phyloP scores from a whole-genome alignment of 2,888 invertebrate species.

The Limnephilus lunatus region DNA sequence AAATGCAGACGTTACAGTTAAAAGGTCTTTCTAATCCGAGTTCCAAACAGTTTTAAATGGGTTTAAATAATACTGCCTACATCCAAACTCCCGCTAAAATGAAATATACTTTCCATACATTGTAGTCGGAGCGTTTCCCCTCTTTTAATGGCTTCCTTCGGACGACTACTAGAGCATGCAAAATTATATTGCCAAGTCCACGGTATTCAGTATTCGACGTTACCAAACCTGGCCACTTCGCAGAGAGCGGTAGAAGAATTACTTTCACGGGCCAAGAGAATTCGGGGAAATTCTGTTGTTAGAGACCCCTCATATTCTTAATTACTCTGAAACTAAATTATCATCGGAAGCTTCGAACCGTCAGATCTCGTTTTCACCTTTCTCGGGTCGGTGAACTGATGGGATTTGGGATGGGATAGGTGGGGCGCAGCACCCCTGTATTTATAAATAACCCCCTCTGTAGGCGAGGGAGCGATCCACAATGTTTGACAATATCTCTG shows the following conservation, averaged over 20 bases:
- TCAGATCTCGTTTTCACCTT: background rate
- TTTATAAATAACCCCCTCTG: constrained; percentile 32
- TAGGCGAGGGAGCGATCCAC: background rate
- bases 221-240: background rate
- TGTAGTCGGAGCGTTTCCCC: background rate
- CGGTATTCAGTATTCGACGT: background rate
- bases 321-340: background rate
- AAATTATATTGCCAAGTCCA: background rate
- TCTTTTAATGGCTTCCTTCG: background rate
- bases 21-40: background rate
- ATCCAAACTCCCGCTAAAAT: background rate
- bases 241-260: background rate
- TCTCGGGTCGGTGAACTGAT: constrained; percentile 22
- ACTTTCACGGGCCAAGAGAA: background rate
- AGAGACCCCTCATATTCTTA: background rate
- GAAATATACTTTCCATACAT: background rate
- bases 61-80: background rate
- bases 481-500: constrained; percentile 7
- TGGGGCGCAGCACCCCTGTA: background rate
- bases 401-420: background rate
- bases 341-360: background rate
- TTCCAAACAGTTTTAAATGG: background rate
- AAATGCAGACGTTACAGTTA: background rate
- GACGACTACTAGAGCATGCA: background rate
- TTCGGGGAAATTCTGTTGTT: background rate